Conservation (phyloP, 1,140 invertebrate genomes). For the Drosophila kanapiae region DNA sequence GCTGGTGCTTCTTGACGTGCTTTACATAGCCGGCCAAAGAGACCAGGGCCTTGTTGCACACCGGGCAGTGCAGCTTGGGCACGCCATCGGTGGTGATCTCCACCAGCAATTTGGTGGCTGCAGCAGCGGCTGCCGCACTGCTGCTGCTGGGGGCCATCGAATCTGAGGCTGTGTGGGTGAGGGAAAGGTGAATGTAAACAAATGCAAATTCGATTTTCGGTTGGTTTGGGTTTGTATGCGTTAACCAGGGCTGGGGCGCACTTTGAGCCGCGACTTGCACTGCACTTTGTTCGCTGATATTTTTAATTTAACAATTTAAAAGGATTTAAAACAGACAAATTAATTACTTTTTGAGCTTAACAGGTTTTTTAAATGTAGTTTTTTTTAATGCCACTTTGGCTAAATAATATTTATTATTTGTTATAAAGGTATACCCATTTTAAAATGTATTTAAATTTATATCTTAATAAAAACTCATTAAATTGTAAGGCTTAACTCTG, state of each 20-base stretch:
- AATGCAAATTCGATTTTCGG: conserved; percentile 44
- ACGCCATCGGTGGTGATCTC: conserved; percentile 78
- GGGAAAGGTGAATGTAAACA: conserved; percentile 40
- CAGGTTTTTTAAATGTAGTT: background rate
- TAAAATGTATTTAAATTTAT: background rate
- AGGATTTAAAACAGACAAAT: background rate
- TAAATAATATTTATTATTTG: too few relatives aligned
- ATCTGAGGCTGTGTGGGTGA: conserved; percentile 30
- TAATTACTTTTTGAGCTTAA: background rate
- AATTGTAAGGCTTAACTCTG: too few relatives aligned
- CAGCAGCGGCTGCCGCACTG: conserved; percentile 35
- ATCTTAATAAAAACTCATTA: too few relatives aligned
- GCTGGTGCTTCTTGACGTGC: conserved; percentile 81
- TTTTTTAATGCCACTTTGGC: background rate
- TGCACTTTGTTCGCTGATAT: conserved; percentile 5
- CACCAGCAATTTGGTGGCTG: conserved; percentile 68
- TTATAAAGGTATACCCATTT: background rate
- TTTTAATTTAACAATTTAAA: background rate
- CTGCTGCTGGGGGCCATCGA: conserved; percentile 48
- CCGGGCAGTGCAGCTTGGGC: conserved; percentile 79
- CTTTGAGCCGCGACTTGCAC: background rate
- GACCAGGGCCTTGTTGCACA: conserved; percentile 76
- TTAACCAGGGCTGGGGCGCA: conserved; percentile 25
- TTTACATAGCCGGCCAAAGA: conserved; percentile 82
- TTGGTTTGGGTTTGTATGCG: conserved; percentile 40